These are phyloP conservation scores for Pseudochirops cupreus DNA, from an alignment of 2,797 vertebrate genomes.

Conservation along the genomic window DNA sequence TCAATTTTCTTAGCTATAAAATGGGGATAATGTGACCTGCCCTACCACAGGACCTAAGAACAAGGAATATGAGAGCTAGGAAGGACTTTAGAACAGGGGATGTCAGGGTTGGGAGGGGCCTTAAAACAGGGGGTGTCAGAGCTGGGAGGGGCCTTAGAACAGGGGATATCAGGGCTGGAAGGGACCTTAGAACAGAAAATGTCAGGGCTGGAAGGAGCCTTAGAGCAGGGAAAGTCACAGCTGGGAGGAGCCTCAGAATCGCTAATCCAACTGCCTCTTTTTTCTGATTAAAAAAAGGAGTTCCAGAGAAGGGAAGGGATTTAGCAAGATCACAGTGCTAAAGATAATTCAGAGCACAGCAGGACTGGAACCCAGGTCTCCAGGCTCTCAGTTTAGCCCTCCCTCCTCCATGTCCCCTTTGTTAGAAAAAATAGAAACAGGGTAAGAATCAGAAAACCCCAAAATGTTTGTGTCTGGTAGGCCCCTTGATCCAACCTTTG, in stretches of 20 bases:
- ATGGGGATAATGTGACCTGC: accelerated
- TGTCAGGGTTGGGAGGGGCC: too few species aligned
- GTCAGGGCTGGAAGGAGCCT: not conserved
- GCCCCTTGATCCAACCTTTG: not conserved
- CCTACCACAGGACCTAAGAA: not conserved
- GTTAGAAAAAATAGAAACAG: too few species aligned
- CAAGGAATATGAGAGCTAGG: not conserved
- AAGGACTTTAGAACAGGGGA: too few species aligned
- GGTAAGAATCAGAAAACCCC: too few species aligned
- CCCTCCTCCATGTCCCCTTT: too few species aligned
- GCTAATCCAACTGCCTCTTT: not conserved
- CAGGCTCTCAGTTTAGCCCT: too few species aligned
- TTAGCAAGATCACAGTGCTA: too few species aligned
- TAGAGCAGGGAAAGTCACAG: not conserved
- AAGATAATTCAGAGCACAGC: too few species aligned
- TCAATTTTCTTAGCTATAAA: not conserved
- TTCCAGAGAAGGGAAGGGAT: too few species aligned
- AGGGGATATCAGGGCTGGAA: not conserved
- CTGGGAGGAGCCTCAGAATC: not conserved
- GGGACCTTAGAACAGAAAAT: not conserved
- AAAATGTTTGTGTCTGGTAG: not conserved
- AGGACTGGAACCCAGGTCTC: too few species aligned
- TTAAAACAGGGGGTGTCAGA: not conserved
- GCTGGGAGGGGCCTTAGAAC: not conserved
- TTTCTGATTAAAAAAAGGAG: not conserved